These are phyloP conservation scores for Heliconius congener DNA, from an alignment of 1,140 invertebrate genomes.

Conservation along the genomic window DNA sequence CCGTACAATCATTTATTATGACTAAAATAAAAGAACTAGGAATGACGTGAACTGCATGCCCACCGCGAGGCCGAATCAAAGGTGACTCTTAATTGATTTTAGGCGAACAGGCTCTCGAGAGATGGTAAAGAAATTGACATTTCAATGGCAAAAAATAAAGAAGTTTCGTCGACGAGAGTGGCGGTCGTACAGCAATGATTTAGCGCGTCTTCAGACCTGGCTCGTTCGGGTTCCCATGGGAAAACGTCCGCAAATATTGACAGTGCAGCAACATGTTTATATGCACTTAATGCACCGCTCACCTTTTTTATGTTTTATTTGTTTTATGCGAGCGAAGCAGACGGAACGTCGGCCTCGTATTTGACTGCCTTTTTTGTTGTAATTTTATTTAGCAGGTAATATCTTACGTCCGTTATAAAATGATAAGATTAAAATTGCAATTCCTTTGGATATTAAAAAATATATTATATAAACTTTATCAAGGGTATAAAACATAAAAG, in stretches of 20 bases:
- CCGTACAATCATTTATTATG: slow-evolving; percentile 37
- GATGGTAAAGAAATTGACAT: slow-evolving; percentile 65
- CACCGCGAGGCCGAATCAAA: slow-evolving; percentile 40
- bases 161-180: slow-evolving; percentile 48
- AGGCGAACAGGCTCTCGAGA: slow-evolving; percentile 39
- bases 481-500: background rate
- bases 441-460: slow-evolving; percentile 8
- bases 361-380: slow-evolving; percentile 73
- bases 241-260: slow-evolving; percentile 79
- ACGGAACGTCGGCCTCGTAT: slow-evolving; percentile 73
- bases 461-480: slow-evolving; percentile 1
- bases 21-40: slow-evolving; percentile 37
- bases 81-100: slow-evolving; percentile 66
- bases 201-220: slow-evolving; percentile 57
- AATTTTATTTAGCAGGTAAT: slow-evolving; percentile 74
- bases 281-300: slow-evolving; percentile 80
- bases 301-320: slow-evolving; percentile 79
- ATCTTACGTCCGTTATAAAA: slow-evolving; percentile 52
- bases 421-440: slow-evolving; percentile 43
- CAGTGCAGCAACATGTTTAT: slow-evolving; percentile 79
- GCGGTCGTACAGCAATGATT: slow-evolving; percentile 60
- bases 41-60: slow-evolving; percentile 37
- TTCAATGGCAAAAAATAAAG: slow-evolving; percentile 75
- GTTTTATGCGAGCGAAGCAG: slow-evolving; percentile 70
- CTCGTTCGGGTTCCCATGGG: slow-evolving; percentile 72